Conservation (phyloP, 2,888 invertebrate genomes). For the Nysson spinosus region DNA sequence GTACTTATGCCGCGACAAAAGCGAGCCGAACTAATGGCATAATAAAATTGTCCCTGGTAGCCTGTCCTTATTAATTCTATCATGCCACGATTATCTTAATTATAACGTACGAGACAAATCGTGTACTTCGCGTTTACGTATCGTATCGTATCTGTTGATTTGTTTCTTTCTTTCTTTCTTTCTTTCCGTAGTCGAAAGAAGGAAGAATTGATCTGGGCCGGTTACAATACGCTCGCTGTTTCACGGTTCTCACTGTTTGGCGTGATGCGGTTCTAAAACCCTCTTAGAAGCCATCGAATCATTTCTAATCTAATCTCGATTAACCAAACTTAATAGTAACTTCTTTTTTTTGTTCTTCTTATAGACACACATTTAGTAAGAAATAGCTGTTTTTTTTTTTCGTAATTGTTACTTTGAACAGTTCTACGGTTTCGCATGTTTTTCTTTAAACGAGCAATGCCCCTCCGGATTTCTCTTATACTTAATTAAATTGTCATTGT, state of each 20-base stretch:
- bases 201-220: conserved; percentile 3
- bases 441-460: conserved; percentile 41
- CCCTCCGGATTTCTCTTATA: conserved; percentile 46
- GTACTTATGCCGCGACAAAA: conserved; percentile 20
- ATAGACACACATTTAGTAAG: conserved; percentile 40
- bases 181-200: background rate
- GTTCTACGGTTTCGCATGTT: conserved; percentile 10
- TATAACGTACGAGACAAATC: background rate
- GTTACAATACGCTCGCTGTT: background rate
- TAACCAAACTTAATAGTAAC: conserved; percentile 19
- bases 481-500: conserved; percentile 47
- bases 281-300: conserved; percentile 10
- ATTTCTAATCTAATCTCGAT: conserved; percentile 35
- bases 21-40: conserved; percentile 14
- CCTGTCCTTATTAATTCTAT: conserved; percentile 22
- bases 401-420: conserved; percentile 11
- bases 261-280: conserved; percentile 15
- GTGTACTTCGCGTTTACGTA: too few species aligned
- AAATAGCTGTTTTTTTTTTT: conserved; percentile 21
- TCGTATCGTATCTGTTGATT: too few species aligned
- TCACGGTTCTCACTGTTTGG: background rate
- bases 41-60: conserved; percentile 24
- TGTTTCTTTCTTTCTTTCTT: background rate
- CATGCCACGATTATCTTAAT: conserved; percentile 12
- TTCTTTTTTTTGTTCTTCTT: conserved; percentile 15